Conservation (phyloP, 2,888 invertebrate genomes). For the Fragum fragum region DNA sequence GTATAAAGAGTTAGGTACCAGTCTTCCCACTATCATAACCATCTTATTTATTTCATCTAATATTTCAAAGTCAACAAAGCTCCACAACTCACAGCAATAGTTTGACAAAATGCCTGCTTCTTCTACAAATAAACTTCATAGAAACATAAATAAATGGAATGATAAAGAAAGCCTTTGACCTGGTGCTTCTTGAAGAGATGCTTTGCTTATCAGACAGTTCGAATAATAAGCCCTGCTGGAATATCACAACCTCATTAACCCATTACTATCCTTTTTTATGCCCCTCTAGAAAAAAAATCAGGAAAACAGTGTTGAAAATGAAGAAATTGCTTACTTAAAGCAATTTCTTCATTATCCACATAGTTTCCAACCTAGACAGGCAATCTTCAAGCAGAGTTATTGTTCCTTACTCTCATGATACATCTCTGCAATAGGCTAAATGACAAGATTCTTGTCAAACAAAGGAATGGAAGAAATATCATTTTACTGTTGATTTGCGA, state of each 20-base stretch:
- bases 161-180: neutral
- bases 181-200: neutral
- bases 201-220: neutral
- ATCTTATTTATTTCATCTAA: constrained; percentile 17
- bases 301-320: no score
- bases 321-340: no score
- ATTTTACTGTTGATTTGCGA: no score
- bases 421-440: no score
- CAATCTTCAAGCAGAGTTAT: no score
- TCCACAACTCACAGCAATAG: neutral
- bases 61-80: constrained; percentile 24
- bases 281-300: no score
- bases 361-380: no score
- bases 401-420: no score
- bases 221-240: neutral
- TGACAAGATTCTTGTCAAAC: no score
- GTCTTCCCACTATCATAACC: constrained; percentile 4
- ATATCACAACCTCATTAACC: neutral
- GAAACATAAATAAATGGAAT: constrained; percentile 17
- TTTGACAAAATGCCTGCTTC: constrained; percentile 16
- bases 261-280: no score
- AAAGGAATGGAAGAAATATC: no score
- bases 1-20: neutral
- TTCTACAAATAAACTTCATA: constrained; percentile 22
- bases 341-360: no score